Conservation (phyloP, 2,113 vertebrate species). For the Solea senegalensis region DNA sequence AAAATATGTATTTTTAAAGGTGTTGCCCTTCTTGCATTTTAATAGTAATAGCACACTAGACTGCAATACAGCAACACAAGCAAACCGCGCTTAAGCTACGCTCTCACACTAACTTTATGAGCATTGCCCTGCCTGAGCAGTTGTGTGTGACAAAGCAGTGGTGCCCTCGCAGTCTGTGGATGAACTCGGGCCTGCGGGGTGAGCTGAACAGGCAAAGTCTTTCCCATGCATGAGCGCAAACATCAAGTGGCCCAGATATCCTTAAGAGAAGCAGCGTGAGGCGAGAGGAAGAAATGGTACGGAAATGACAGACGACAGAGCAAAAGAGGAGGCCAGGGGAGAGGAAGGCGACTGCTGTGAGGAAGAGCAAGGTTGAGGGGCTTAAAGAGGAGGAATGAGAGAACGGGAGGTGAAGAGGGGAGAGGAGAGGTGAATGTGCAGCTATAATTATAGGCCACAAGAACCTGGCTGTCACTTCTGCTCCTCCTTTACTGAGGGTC, state of each 20-base stretch:
- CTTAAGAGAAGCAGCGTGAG: slow-evolving; percentile 2
- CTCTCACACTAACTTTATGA: neutral
- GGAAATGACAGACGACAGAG: slow-evolving; percentile 47
- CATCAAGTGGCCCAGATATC: slow-evolving; percentile 27
- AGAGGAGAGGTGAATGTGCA: slow-evolving; percentile 18
- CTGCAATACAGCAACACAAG: too few relatives aligned
- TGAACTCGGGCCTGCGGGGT: neutral
- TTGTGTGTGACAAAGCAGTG: slow-evolving; percentile 29
- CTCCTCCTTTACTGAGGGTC: slow-evolving; percentile 10
- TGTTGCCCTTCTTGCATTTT: too few relatives aligned
- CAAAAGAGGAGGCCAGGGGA: neutral
- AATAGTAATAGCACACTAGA: too few relatives aligned
- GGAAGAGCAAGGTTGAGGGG: slow-evolving; percentile 16
- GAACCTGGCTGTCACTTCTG: slow-evolving; percentile 42
- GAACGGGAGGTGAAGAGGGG: slow-evolving; percentile 24
- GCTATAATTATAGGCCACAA: slow-evolving; percentile 48
- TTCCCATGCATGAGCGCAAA: neutral
- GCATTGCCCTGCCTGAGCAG: neutral
- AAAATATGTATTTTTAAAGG: too few relatives aligned
- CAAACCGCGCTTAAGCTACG: neutral
- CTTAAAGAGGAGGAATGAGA: slow-evolving; percentile 20
- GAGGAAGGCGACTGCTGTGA: neutral
- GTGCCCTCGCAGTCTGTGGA: slow-evolving; percentile 2
- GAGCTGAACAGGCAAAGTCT: slow-evolving; percentile 1
- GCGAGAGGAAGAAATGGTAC: slow-evolving; percentile 8